Percentiles rank a stretch among this genome's conserved stretches.
phyloP scores from a whole-genome alignment of 2,797 vertebrate species.

The Enteromius argenteus region DNA sequence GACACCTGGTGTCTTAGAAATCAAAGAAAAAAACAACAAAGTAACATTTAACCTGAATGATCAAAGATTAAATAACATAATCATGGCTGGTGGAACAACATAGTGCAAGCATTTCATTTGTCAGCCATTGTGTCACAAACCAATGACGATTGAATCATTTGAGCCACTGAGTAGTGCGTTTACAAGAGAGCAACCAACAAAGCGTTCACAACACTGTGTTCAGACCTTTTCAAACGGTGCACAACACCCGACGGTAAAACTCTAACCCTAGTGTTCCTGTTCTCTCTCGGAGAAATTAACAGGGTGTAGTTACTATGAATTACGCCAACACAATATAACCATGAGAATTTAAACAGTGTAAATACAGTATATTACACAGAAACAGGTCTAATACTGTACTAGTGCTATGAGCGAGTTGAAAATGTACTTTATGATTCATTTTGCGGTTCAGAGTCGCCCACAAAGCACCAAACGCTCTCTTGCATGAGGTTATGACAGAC shows the following conservation, averaged over 20 bases:
- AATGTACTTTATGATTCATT: background rate
- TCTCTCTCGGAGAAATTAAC: slow-evolving; percentile 5
- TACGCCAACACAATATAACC: slow-evolving; percentile 1
- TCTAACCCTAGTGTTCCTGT: slow-evolving; percentile 16
- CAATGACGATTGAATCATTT: slow-evolving; percentile 24
- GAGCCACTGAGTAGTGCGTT: slow-evolving; percentile 24
- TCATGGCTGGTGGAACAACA: slow-evolving; percentile 64
- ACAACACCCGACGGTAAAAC: slow-evolving; percentile 16
- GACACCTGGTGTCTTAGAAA: slow-evolving; percentile 22
- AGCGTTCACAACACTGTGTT: slow-evolving; percentile 3
- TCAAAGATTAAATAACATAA: slow-evolving; percentile 66
- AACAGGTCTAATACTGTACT: slow-evolving; percentile 12
- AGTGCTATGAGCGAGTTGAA: background rate
- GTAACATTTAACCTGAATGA: slow-evolving; percentile 36
- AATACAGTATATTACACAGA: background rate
- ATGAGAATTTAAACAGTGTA: background rate
- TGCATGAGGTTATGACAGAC: slow-evolving; percentile 3
- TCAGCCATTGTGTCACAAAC: slow-evolving; percentile 53
- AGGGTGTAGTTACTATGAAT: background rate
- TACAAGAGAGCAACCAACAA: slow-evolving; percentile 1
- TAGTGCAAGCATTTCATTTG: slow-evolving; percentile 73
- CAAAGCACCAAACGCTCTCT: slow-evolving; percentile 2
- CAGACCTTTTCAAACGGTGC: slow-evolving; percentile 10
- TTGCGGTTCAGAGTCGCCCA: background rate
- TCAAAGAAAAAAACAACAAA: slow-evolving; percentile 3